A percentile compares a stretch with the other conserved stretches of the same genome.
phyloP scores from a whole-genome alignment of 1,140 invertebrate species.

The Scylla paramamosain region DNA sequence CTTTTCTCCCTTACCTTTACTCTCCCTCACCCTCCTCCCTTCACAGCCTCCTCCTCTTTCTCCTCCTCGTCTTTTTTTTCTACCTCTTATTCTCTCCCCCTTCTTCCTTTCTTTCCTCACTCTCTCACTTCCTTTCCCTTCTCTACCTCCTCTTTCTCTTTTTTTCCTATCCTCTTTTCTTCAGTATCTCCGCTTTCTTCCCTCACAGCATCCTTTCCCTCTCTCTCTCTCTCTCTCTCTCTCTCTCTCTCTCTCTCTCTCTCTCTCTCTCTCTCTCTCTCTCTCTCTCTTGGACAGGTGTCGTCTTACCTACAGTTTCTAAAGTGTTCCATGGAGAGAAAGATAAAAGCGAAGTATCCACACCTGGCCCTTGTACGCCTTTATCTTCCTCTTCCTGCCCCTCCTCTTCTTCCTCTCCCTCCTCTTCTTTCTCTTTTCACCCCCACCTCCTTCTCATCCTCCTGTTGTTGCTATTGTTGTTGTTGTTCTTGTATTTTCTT shows the following conservation, averaged over 20 bases:
- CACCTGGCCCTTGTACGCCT: not conserved
- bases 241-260: conserved; percentile 3
- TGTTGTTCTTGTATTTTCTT: not conserved
- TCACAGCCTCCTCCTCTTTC: not conserved
- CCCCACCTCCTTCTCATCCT: conserved; percentile 4
- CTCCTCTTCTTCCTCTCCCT: no score
- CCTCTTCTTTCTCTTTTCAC: conserved; percentile 23
- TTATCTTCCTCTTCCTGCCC: not conserved
- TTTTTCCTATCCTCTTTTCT: not conserved
- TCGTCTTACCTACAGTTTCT: no score
- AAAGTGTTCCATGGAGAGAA: no score
- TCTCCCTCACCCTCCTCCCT: not conserved
- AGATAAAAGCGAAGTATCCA: no score
- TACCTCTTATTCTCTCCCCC: not conserved
- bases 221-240: not conserved
- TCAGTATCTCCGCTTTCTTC: not conserved
- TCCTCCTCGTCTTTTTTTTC: not conserved
- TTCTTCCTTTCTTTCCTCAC: not conserved
- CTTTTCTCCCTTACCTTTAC: not conserved
- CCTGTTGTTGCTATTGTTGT: not conserved
- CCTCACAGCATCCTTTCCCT: not conserved
- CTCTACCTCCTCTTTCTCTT: not conserved
- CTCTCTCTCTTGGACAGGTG: not conserved
- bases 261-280: conserved; percentile 30
- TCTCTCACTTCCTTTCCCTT: not conserved